phyloP scores from a whole-genome alignment of 2,113 vertebrate genomes.

The Myrmophylax atrothorax region DNA sequence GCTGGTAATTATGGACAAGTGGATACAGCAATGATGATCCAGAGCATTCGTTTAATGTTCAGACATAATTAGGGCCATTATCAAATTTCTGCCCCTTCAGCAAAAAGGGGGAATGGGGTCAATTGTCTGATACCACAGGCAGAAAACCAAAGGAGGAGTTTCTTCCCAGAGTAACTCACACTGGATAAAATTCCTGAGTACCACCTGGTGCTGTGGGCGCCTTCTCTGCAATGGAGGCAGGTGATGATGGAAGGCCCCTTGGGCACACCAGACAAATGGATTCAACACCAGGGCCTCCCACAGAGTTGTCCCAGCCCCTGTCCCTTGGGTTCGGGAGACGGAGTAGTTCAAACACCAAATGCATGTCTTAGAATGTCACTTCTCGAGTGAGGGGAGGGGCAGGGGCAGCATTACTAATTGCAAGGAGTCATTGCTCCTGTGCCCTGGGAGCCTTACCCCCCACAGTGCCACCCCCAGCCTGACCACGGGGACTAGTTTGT shows the following conservation, averaged over 20 bases:
- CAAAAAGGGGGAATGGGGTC: slow-evolving; percentile 2
- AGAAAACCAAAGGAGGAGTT: neutral
- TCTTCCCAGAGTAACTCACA: slow-evolving; percentile 1
- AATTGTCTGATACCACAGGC: neutral
- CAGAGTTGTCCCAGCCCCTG: slow-evolving; percentile 22
- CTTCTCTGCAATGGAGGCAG: neutral
- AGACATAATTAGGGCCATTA: slow-evolving; percentile 58
- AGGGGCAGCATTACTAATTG: slow-evolving; percentile 14
- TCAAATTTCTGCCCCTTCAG: slow-evolving; percentile 66
- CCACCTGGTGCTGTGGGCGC: slow-evolving; percentile 32
- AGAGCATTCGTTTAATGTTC: slow-evolving; percentile 33
- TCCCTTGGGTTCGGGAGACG: neutral
- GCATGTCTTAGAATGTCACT: neutral
- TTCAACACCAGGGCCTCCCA: slow-evolving; percentile 61
- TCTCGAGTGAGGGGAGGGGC: neutral
- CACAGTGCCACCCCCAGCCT: neutral
- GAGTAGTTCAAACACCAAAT: slow-evolving; percentile 48
- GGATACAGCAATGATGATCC: slow-evolving; percentile 24
- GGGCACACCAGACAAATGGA: slow-evolving; percentile 63
- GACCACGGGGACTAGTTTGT: fast-evolving
- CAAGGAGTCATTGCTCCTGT: neutral
- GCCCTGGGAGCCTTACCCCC: neutral
- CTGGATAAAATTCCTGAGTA: slow-evolving; percentile 49
- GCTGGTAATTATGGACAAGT: slow-evolving; percentile 55
- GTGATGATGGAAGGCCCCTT: slow-evolving; percentile 68